These are phyloP conservation scores for Phalloptychus januarius DNA, from an alignment of 2,797 vertebrate genomes.

Conservation along the genomic window DNA sequence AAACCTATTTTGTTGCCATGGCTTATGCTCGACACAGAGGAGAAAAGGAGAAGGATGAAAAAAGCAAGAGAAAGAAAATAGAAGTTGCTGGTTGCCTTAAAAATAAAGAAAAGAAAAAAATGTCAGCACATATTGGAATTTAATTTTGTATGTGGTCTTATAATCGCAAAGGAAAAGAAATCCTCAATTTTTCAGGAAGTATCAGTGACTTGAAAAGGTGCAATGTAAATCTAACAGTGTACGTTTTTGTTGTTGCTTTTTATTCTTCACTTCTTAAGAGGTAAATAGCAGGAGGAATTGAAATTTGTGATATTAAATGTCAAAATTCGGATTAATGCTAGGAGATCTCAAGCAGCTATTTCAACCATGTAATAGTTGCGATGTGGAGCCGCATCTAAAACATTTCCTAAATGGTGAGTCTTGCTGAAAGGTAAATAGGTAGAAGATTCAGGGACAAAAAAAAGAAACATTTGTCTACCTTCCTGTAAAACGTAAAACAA, in stretches of 20 bases:
- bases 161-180: conserved; percentile 57
- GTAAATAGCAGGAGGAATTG: conserved; percentile 27
- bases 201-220: conserved; percentile 52
- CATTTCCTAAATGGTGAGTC: conserved; percentile 7
- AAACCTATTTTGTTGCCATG: conserved; percentile 72
- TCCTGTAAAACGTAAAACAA: conserved; percentile 36
- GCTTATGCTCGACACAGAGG: conserved; percentile 69
- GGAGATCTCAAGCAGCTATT: conserved; percentile 1
- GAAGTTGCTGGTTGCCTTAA: conserved; percentile 66
- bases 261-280: conserved; percentile 32
- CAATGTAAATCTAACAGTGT: conserved; percentile 46
- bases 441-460: conserved; percentile 14
- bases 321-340: conserved; percentile 29
- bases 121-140: conserved; percentile 53
- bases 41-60: conserved; percentile 56
- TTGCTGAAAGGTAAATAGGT: conserved; percentile 29
- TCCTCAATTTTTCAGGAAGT: conserved; percentile 52
- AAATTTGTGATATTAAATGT: conserved; percentile 45
- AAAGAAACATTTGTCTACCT: conserved; percentile 25
- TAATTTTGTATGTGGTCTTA: conserved; percentile 61
- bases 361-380: neutral
- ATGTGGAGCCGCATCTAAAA: neutral
- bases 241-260: conserved; percentile 50
- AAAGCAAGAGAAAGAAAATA: conserved; percentile 46
- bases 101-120: conserved; percentile 35